Evolutionary conservation across 2,888 invertebrate genomes (phyloP), one percentile per base, ranked within the genome.

Genomic region (Drosophila kokeensis): DNA sequence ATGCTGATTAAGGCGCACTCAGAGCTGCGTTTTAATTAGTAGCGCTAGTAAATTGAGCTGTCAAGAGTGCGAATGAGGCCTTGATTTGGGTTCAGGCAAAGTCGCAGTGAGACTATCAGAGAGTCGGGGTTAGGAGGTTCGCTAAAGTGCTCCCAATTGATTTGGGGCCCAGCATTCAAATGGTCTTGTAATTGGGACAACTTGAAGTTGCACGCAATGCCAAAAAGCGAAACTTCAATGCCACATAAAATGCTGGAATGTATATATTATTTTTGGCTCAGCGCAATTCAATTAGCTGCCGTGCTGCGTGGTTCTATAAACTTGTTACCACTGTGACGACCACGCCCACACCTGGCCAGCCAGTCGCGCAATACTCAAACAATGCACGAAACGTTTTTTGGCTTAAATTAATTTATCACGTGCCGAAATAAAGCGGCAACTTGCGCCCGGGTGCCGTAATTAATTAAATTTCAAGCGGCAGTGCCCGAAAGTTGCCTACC

Each of bases 341-440:
- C 76, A 78, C 78, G 73, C 80, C 40, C 40, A 30, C 57, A 29
- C 5, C 15, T 42, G 40, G 50, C 40, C 48, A 53, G 57, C 10
- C 49, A 32, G 42, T 57, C 64, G 32, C 32, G 69, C 71, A 81
- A 76, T 79, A 72, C 71, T 77, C 57, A 82, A 83, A 65, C 77
- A 80, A 72, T 83, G 70, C 64, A 53, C 70, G 77, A 70, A 64
- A 64, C 60, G 49, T 55, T 77, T 79, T 79, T 69, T 58, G 81
- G 81, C 75, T 83, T 82, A 81, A 85, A 85, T 85, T 57, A 86
- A 85, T 85, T 86, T 85, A 85, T 85, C 87, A 84, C 87, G 87
- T 83, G 87, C 81, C 83, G 69, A 82, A 86, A 86, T 82, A 82
- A 82, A 83, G 59, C 69, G 79, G 61, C 80, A 69, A 66, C 70